These are phyloP conservation scores for Homalodisca vitripennis DNA, from an alignment of 1,140 invertebrate genomes.

Conservation along the genomic window DNA sequence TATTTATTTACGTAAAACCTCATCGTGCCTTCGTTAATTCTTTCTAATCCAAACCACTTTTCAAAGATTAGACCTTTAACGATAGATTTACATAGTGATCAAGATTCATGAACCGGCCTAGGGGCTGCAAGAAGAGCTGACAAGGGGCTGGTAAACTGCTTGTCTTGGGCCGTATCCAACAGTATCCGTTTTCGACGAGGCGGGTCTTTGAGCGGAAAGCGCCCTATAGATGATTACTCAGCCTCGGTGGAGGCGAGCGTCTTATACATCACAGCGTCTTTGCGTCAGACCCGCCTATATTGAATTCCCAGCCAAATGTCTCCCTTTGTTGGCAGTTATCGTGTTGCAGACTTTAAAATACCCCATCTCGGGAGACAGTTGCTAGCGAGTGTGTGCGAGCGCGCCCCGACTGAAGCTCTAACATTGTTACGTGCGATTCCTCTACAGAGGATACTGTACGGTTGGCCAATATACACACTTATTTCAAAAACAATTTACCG, in stretches of 20 bases:
- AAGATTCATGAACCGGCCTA: too few species aligned
- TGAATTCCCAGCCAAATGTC: conserved; percentile 15
- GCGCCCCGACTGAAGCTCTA: too few species aligned
- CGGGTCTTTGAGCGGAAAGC: background rate
- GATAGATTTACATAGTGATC: too few species aligned
- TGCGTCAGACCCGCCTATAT: conserved; percentile 7
- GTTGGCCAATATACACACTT: too few species aligned
- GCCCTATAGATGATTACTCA: conserved; percentile 12
- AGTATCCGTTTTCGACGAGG: conserved; percentile 9
- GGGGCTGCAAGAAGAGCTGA: background rate
- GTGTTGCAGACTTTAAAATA: conserved; percentile 13
- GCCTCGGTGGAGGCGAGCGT: background rate
- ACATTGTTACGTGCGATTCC: too few species aligned
- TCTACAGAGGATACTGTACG: too few species aligned
- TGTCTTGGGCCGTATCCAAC: background rate
- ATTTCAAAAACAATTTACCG: too few species aligned
- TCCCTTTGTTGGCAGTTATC: conserved; percentile 9
- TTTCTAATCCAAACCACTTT: too few species aligned
- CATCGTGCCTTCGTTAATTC: too few species aligned
- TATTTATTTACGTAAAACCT: too few species aligned
- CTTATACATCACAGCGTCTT: conserved; percentile 2
- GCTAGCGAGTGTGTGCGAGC: too few species aligned
- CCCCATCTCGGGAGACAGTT: background rate
- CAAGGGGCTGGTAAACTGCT: background rate
- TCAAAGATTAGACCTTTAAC: too few species aligned